These are phyloP conservation scores for Strigamia transsilvanica DNA, from an alignment of 2,888 invertebrate genomes.

Conservation along the genomic window DNA sequence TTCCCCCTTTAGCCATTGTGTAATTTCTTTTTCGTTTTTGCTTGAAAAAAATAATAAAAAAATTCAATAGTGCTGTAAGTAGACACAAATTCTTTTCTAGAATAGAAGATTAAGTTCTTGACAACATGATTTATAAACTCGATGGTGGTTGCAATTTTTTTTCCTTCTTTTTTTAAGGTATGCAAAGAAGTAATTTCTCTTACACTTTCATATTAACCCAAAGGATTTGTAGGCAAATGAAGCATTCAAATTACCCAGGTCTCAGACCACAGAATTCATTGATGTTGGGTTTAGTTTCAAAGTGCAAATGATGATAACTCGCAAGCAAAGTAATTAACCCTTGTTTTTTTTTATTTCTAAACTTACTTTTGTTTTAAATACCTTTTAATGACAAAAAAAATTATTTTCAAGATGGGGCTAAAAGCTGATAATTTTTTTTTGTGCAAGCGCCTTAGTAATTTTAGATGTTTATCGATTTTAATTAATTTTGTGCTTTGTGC, in stretches of 20 bases:
- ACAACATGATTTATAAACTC: constrained; percentile 36
- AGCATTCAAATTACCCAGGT: constrained; percentile 31
- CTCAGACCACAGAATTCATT: constrained; percentile 44
- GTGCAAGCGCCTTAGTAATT: neutral
- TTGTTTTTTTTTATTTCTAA: neutral
- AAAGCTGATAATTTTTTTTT: neutral
- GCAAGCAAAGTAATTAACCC: constrained; percentile 29
- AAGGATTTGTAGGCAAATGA: constrained; percentile 35
- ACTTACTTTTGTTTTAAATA: neutral
- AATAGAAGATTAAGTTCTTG: constrained; percentile 24
- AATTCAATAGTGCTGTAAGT: neutral
- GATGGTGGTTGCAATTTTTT: constrained; percentile 35
- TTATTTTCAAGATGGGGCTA: neutral
- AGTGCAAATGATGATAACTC: constrained; percentile 43
- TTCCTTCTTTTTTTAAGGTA: neutral
- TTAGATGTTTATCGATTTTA: neutral
- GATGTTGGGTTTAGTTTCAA: neutral
- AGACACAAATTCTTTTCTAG: neutral
- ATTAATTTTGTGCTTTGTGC: too few relatives aligned
- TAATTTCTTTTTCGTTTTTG: neutral
- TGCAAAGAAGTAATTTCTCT: constrained; percentile 3
- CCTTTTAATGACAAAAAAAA: constrained; percentile 24
- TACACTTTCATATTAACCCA: constrained; percentile 14
- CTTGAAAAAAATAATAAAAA: neutral
- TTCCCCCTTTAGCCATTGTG: too few relatives aligned